phyloP scores from a whole-genome alignment of 1,140 invertebrate species.

The Alviniconcha marisindica region DNA sequence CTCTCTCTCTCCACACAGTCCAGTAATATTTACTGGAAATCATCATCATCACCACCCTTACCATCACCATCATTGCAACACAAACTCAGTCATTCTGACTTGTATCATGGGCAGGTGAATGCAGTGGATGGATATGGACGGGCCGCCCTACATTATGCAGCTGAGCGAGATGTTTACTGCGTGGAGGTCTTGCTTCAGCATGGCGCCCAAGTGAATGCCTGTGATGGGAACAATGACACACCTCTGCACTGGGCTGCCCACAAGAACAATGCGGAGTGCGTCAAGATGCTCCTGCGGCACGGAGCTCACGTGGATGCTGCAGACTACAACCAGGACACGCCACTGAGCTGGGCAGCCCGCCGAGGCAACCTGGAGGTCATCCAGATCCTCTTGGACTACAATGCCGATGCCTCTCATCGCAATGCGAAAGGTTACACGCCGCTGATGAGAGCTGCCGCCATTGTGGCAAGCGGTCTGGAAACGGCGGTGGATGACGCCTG shows the following conservation, averaged over 20 bases:
- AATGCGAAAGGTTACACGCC: conserved; percentile 64
- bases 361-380: conserved; percentile 90
- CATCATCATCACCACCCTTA: too few species aligned
- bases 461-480: conserved; percentile 66
- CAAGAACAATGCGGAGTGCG: conserved; percentile 70
- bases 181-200: conserved; percentile 61
- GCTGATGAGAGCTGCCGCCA: conserved; percentile 56
- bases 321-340: conserved; percentile 76
- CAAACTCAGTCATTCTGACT: too few species aligned
- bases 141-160: conserved; percentile 72
- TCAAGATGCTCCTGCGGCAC: conserved; percentile 73
- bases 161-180: conserved; percentile 65
- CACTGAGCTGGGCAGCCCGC: conserved; percentile 89
- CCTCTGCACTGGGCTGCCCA: conserved; percentile 74
- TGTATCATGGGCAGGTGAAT: conserved; percentile 62
- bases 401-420: conserved; percentile 77
- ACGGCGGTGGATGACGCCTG: conserved; percentile 64
- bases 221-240: conserved; percentile 69
- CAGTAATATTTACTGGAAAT: too few species aligned
- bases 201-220: conserved; percentile 65
- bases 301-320: conserved; percentile 75
- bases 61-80: too few species aligned
- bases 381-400: conserved; percentile 85
- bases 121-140: conserved; percentile 70
- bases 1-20: too few species aligned